These are phyloP conservation scores for Bellardia bayeri DNA, from an alignment of 2,888 invertebrate species.

Conservation along the genomic window DNA sequence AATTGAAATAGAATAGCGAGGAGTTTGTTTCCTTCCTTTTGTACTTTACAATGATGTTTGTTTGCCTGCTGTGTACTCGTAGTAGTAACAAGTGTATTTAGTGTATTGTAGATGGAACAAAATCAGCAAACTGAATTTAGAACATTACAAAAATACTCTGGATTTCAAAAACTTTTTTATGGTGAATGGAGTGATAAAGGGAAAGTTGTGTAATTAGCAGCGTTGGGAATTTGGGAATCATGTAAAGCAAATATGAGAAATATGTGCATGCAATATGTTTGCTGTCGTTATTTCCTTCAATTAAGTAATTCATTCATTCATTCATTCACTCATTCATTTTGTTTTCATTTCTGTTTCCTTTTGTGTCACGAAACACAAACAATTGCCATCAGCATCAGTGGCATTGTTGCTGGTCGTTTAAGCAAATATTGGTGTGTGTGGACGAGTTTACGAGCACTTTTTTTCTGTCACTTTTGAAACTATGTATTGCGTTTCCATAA, in stretches of 20 bases:
- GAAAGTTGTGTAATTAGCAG: conserved; percentile 58
- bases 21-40: not conserved
- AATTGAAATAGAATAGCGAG: conserved; percentile 77
- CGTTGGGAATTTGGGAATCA: conserved; percentile 59
- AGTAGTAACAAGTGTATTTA: conserved; percentile 40
- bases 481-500: conserved; percentile 34
- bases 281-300: conserved; percentile 57
- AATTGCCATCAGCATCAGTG: conserved; percentile 34
- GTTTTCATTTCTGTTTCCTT: conserved; percentile 49
- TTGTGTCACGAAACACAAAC: conserved; percentile 68
- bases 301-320: conserved; percentile 62
- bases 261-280: conserved; percentile 20
- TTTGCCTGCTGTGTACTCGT: not conserved
- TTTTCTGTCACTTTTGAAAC: conserved; percentile 39
- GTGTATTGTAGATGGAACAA: not conserved
- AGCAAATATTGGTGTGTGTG: conserved; percentile 32
- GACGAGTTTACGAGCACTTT: conserved; percentile 12
- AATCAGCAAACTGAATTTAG: conserved; percentile 8
- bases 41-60: not conserved
- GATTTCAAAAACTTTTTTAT: not conserved
- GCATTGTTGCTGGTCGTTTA: conserved; percentile 20
- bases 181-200: not conserved
- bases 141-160: not conserved
- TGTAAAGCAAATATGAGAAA: conserved; percentile 31
- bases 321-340: conserved; percentile 51